Base-by-base conservation (phyloP, 1,140 invertebrate genomes). In the Bombus waltoni region DNA sequence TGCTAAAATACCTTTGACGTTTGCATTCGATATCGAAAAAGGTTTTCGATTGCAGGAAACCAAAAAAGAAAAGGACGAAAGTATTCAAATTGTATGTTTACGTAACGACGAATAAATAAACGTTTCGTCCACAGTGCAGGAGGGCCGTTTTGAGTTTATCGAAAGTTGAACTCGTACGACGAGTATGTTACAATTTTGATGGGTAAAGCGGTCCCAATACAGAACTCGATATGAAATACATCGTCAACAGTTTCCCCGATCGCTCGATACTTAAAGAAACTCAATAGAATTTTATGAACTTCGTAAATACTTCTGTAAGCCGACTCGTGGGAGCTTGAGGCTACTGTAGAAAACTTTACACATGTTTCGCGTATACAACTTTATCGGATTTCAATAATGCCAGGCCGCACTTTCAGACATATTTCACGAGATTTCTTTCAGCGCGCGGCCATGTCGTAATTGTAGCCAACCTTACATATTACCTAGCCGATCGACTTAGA, bases 221-320 rank as follows among this genome's bases (percentile, higher is more conserved):
- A 53, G 18, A 53, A 22, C 47, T 53, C 47, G 47, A 53, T 53
- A 71, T 70, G 57, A 81, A 81, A 72, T 81, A 81, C 8, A 57
- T 81, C 66, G 35, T 65, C 77, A 44, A 65, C n/a, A 28, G 25
- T 79, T 66, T 28, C 11, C 62, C 2, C 18, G 77, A 79, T 65
- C 62, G 62, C n/a, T 71, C 79, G n/a, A 40, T 68, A 38, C 79
- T 81, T 71, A 72, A 68, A 47, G 66, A 59, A 81, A 72, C 38
- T 57, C 79, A 32, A 81, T 81, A 81, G 79, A 81, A 81, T 81
- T 81, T 81, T 81, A 81, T 72, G 68, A 81, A 81, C 47, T 81
- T 81, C 65, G 47, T 81, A 81, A 81, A 81, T 68, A 79, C 77
- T 79, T 68, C 59, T 28, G 13, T 79, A 68, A 65, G 77, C 77